Evolutionary conservation across 2,113 vertebrate genomes (phyloP).

Genomic region (Chinchilla lanigera): DNA sequence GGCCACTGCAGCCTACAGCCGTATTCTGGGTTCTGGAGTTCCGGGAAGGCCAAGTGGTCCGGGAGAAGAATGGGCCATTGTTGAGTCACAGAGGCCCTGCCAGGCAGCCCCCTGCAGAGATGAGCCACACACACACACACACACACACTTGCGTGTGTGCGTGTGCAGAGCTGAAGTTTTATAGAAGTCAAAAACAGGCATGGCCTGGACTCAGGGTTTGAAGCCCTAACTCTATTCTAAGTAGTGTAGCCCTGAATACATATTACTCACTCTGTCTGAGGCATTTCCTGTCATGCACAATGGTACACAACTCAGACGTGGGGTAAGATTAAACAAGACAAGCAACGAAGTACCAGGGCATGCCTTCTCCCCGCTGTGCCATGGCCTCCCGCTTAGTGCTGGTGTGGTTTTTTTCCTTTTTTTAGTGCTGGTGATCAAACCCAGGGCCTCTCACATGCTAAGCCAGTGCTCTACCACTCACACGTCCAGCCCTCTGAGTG

Average conservation of each 20-base stretch:
- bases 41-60: neutral
- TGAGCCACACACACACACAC: too few species aligned
- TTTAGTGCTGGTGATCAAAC: neutral
- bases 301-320: accelerated
- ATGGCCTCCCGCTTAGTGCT: neutral
- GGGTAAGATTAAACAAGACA: neutral
- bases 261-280: neutral
- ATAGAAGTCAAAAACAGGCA: neutral
- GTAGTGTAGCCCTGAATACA: neutral
- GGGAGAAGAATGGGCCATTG: constrained; percentile 64
- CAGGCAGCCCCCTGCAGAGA: neutral
- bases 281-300: neutral
- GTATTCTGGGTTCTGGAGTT: constrained; percentile 58
- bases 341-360: neutral
- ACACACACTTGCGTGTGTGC: too few species aligned
- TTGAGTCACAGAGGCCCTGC: constrained; percentile 62
- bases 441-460: neutral
- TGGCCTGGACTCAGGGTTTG: neutral
- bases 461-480: neutral
- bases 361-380: neutral
- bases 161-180: neutral
- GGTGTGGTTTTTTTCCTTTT: neutral
- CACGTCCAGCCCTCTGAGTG: accelerated
- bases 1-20: neutral
- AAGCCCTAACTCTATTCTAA: neutral